phyloP scores from a whole-genome alignment of 2,888 invertebrate species.

The Nomada fabriciana region DNA sequence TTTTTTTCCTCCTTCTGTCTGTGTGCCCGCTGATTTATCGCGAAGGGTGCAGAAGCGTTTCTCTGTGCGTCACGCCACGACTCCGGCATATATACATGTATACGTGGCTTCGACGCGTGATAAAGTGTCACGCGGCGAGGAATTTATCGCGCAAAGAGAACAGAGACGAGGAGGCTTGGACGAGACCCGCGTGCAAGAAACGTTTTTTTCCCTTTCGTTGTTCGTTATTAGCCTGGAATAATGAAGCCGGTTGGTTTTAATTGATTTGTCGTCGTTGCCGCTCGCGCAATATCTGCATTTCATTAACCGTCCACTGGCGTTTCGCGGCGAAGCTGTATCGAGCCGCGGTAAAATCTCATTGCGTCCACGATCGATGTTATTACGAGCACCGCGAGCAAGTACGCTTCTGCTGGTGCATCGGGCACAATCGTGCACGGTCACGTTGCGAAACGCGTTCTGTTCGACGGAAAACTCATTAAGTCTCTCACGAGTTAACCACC shows the following conservation, averaged over 20 bases:
- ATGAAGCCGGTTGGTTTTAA: no score
- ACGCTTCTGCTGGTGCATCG: no score
- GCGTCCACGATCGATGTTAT: no score
- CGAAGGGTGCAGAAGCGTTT: constrained; percentile 45
- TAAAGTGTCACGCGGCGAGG: constrained; percentile 29
- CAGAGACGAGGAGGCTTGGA: neutral
- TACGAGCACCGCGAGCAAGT: no score
- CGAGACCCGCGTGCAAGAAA: neutral
- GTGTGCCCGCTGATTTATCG: constrained; percentile 33
- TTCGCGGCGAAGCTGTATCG: no score
- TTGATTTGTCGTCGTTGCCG: no score
- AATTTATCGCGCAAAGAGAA: constrained; percentile 15
- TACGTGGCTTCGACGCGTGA: constrained; percentile 38
- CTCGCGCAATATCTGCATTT: no score
- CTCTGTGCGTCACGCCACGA: constrained; percentile 44
- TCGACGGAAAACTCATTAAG: constrained; percentile 13
- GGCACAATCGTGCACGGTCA: no score
- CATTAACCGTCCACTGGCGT: no score
- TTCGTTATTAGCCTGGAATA: neutral
- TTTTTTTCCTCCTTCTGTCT: neutral
- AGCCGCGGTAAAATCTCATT: no score
- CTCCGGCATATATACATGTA: constrained; percentile 2
- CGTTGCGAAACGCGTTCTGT: neutral
- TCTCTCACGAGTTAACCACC: neutral
- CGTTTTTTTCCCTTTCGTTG: neutral